These are phyloP conservation scores for Piezodorus guildinii DNA, from an alignment of 1,140 invertebrate genomes.

Conservation along the genomic window DNA sequence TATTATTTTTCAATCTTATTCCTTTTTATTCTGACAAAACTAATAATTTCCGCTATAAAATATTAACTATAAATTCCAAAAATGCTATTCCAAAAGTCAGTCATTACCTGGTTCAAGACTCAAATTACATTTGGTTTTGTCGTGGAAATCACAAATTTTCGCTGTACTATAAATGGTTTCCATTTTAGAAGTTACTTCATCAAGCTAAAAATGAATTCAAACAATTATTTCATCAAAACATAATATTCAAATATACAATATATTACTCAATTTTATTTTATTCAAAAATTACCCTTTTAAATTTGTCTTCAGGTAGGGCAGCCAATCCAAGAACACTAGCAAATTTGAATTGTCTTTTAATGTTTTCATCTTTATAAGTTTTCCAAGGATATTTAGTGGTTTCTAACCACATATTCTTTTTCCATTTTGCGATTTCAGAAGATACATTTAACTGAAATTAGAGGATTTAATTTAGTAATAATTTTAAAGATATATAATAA, in stretches of 20 bases:
- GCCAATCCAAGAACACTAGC: slow-evolving; percentile 52
- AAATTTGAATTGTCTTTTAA: slow-evolving; percentile 51
- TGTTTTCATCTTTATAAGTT: slow-evolving; percentile 44
- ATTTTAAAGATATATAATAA: slow-evolving; percentile 22
- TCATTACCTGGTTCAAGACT: slow-evolving; percentile 57
- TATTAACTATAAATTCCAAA: no score
- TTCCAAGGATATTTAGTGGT: slow-evolving; percentile 50
- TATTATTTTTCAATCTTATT: no score
- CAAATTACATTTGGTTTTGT: slow-evolving; percentile 54
- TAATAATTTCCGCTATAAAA: no score
- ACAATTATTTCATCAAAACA: neutral
- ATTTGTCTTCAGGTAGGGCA: slow-evolving; percentile 51
- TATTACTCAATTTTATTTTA: neutral
- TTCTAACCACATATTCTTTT: slow-evolving; percentile 42
- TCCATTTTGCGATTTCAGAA: slow-evolving; percentile 31
- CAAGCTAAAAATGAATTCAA: slow-evolving; percentile 17
- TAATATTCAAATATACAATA: neutral
- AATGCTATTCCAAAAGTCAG: neutral
- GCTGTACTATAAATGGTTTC: slow-evolving; percentile 65
- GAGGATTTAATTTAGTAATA: no score
- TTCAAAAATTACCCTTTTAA: slow-evolving; percentile 32
- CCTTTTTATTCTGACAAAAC: no score
- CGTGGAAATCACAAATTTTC: slow-evolving; percentile 60
- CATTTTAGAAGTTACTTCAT: slow-evolving; percentile 40
- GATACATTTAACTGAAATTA: slow-evolving; percentile 27